Conservation (phyloP, 1,140 invertebrate genomes). For the Neocloeon triangulifer region DNA sequence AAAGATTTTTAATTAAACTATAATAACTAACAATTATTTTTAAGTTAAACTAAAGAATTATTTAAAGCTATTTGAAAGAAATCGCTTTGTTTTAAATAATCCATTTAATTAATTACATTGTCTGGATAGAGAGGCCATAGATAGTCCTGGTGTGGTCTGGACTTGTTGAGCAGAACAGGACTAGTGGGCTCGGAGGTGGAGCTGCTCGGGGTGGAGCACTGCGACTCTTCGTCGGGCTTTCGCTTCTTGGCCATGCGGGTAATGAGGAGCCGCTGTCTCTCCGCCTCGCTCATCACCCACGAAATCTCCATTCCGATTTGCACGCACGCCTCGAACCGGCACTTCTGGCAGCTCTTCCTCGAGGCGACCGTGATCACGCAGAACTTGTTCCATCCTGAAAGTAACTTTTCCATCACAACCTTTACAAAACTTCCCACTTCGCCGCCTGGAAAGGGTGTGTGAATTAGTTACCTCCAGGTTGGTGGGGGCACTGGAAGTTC, state of each 20-base stretch:
- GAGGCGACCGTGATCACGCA: conserved; percentile 13
- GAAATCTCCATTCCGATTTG: conserved; percentile 22
- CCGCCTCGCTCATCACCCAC: conserved; percentile 23
- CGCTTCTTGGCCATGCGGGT: conserved; percentile 13
- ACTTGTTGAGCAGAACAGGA: too few species aligned
- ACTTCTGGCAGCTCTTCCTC: conserved; percentile 15
- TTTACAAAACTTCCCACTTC: too few species aligned
- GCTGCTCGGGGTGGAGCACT: too few species aligned
- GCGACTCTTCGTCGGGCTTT: background rate
- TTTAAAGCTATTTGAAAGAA: too few species aligned
- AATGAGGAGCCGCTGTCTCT: conserved; percentile 15
- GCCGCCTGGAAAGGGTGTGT: too few species aligned
- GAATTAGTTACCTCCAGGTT: conserved; percentile 14
- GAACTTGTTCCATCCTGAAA: conserved; percentile 1
- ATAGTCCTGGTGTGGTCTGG: background rate
- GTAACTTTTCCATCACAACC: too few species aligned
- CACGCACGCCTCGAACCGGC: conserved; percentile 20
- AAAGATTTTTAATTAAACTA: too few species aligned
- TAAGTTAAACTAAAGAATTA: too few species aligned
- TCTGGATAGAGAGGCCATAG: background rate
- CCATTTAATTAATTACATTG: conserved; percentile 2
- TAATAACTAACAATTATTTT: too few species aligned
- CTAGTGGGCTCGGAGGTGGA: conserved; percentile 1
- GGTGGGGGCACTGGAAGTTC: conserved; percentile 16
- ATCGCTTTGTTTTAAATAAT: background rate